Percentiles rank a stretch among this genome's conserved stretches.
Evolutionary conservation across 2,888 invertebrate species (phyloP).

Genomic region (Neocrepidodera transversa): DNA sequence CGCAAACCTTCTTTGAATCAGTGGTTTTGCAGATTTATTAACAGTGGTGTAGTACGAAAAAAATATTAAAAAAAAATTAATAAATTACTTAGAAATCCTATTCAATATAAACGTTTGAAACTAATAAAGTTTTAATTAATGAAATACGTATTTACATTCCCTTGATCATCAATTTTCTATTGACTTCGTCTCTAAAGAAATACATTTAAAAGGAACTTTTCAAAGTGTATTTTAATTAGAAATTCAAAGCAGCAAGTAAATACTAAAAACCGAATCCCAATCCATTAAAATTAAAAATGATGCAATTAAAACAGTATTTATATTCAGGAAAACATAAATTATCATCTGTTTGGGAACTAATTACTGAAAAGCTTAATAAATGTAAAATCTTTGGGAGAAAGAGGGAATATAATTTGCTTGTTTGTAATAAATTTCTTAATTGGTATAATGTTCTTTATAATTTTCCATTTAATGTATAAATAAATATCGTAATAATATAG

Average conservation of each 20-base stretch:
- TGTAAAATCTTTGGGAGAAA: slow-evolving; percentile 17
- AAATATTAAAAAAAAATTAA: too few species aligned
- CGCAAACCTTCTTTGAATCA: slow-evolving; percentile 46
- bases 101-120: too few species aligned
- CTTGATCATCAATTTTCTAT: not conserved
- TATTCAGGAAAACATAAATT: slow-evolving; percentile 35
- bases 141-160: not conserved
- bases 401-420: too few species aligned
- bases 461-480: too few species aligned
- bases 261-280: slow-evolving; percentile 5
- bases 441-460: too few species aligned
- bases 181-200: not conserved
- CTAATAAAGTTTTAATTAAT: slow-evolving; percentile 22
- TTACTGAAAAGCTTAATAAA: slow-evolving; percentile 42
- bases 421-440: too few species aligned
- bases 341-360: slow-evolving; percentile 41
- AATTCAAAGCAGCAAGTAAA: not conserved
- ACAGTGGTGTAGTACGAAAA: slow-evolving; percentile 2
- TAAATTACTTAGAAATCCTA: too few species aligned
- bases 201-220: not conserved
- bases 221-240: not conserved
- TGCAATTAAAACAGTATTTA: slow-evolving; percentile 33
- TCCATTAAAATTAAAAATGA: slow-evolving; percentile 21
- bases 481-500: too few species aligned
- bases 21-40: slow-evolving; percentile 42